phyloP scores from a whole-genome alignment of 2,113 vertebrate genomes.

The human (Homo sapiens) region GRCh38 chr16:82787001-82787500 shows the following conservation, averaged over 20 bases:
- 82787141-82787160: neutral
- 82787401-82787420: neutral
- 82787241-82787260: neutral
- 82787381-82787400: neutral
- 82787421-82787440: neutral
- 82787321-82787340: neutral
- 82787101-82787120: neutral
- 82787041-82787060: conserved; percentile 29
- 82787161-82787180: conserved; percentile 21
- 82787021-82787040: conserved; percentile 11
- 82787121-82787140: conserved; percentile 31
- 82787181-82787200: conserved; percentile 43
- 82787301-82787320: neutral
- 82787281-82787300: neutral
- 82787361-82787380: neutral
- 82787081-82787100: neutral
- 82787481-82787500: neutral
- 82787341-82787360: neutral
- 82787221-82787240: conserved; percentile 3
- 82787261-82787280: neutral
- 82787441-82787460: neutral
- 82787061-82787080: conserved; percentile 10
- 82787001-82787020: neutral
- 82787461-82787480: neutral
- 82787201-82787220: neutral